These are phyloP conservation scores for Petrolisthes cinctipes DNA, from an alignment of 2,888 invertebrate genomes.

Conservation along the genomic window DNA sequence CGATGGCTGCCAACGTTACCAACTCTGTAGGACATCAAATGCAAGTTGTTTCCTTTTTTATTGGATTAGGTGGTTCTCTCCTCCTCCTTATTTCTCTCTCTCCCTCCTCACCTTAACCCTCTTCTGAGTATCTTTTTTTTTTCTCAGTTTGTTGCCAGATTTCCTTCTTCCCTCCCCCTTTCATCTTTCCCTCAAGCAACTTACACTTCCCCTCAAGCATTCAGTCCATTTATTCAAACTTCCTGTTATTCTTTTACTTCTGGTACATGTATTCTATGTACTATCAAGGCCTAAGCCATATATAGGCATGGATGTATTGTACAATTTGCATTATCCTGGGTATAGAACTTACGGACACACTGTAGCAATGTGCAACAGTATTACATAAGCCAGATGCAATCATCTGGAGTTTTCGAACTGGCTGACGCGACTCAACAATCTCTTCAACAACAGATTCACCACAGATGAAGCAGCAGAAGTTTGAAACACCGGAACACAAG, in stretches of 20 bases:
- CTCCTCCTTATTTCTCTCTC: neutral
- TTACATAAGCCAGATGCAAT: too few species aligned
- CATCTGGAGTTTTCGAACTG: too few species aligned
- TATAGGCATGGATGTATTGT: too few species aligned
- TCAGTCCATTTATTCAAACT: neutral
- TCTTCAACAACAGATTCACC: too few species aligned
- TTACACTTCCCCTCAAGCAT: neutral
- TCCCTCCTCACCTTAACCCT: neutral
- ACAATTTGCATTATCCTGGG: too few species aligned
- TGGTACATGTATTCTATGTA: too few species aligned
- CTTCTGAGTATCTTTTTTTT: neutral
- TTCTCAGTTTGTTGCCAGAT: neutral
- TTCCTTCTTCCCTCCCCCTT: neutral
- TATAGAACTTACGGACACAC: too few species aligned
- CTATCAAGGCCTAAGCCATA: too few species aligned
- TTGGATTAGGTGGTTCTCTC: conserved; percentile 24
- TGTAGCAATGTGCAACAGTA: too few species aligned
- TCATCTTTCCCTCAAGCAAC: neutral
- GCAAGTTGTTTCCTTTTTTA: conserved; percentile 21
- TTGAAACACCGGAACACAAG: too few species aligned
- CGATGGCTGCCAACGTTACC: neutral
- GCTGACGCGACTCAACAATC: too few species aligned
- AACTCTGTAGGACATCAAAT: conserved; percentile 5
- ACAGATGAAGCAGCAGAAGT: too few species aligned
- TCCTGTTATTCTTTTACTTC: neutral